A percentile compares a stretch with the other conserved stretches of the same genome.
Conservation (phyloP, 2,113 vertebrate genomes). For the Labrus mixtus region DNA sequence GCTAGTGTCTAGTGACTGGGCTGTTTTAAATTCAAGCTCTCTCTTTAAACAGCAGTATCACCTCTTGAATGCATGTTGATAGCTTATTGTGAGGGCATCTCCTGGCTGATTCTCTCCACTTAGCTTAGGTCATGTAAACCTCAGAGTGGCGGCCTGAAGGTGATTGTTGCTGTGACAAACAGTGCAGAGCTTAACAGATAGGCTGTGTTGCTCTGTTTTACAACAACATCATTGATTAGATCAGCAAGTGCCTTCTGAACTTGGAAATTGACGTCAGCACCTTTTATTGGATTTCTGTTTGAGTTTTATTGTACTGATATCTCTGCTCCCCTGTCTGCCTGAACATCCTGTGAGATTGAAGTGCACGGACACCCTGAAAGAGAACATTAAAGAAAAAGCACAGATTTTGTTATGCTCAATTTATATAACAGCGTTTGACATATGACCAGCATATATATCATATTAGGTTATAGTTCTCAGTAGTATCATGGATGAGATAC, state of each 20-base stretch:
- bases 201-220: no score
- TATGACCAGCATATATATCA: not conserved
- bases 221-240: constrained; percentile 12
- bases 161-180: constrained; percentile 23
- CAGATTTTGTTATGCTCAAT: not conserved
- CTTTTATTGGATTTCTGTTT: constrained; percentile 45
- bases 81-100: constrained; percentile 19
- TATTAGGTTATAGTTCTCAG: not conserved
- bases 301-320: constrained; percentile 36
- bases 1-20: not conserved
- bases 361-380: not conserved
- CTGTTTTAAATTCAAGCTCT: not conserved
- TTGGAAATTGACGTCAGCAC: constrained; percentile 52
- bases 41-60: constrained; percentile 3
- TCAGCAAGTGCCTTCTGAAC: constrained; percentile 45
- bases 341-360: constrained; percentile 38
- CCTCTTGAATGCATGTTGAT: not conserved
- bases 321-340: constrained; percentile 9
- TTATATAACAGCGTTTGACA: not conserved
- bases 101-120: not conserved
- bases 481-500: not conserved
- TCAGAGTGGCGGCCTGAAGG: constrained; percentile 29
- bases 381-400: not conserved
- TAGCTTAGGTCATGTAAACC: constrained; percentile 16
- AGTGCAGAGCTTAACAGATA: constrained; percentile 4